These are phyloP conservation scores for Pharmacophagus antenor DNA, from an alignment of 2,888 invertebrate genomes.

Conservation along the genomic window DNA sequence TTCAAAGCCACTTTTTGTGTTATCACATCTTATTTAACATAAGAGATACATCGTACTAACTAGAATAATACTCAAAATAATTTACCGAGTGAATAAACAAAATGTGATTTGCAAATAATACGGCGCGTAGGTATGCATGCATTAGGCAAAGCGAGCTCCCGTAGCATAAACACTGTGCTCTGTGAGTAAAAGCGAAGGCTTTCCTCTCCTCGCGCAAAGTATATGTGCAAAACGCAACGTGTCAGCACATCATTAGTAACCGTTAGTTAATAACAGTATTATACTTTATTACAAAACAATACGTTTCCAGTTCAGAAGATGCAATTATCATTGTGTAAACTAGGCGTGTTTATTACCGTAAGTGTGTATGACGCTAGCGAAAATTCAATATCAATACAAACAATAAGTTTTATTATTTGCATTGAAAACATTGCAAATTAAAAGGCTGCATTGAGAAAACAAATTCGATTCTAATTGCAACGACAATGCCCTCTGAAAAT, in stretches of 20 bases:
- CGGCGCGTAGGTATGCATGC: constrained; percentile 21
- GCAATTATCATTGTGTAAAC: neutral
- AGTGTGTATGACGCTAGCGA: constrained; percentile 1
- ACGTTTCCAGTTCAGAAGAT: neutral
- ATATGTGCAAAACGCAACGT: neutral
- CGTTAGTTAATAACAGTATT: neutral
- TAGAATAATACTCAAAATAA: too few relatives aligned
- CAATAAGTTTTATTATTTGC: neutral
- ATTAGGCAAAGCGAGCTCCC: constrained; percentile 49
- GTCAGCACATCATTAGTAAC: neutral
- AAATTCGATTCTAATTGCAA: neutral
- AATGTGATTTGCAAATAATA: constrained; percentile 13
- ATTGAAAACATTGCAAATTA: neutral
- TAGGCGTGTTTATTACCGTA: neutral
- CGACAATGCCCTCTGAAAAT: neutral
- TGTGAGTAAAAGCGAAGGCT: constrained; percentile 55
- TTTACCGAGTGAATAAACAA: constrained; percentile 6
- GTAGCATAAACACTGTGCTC: constrained; percentile 53
- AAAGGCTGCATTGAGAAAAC: neutral
- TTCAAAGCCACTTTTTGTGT: neutral
- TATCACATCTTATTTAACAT: neutral
- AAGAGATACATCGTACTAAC: too few relatives aligned
- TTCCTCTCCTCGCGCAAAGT: constrained; percentile 37
- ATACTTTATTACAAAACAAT: neutral
- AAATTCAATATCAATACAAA: neutral